Evolutionary conservation across 2,113 vertebrate species (phyloP).

Genomic region (Coptodon bakossiorum): DNA sequence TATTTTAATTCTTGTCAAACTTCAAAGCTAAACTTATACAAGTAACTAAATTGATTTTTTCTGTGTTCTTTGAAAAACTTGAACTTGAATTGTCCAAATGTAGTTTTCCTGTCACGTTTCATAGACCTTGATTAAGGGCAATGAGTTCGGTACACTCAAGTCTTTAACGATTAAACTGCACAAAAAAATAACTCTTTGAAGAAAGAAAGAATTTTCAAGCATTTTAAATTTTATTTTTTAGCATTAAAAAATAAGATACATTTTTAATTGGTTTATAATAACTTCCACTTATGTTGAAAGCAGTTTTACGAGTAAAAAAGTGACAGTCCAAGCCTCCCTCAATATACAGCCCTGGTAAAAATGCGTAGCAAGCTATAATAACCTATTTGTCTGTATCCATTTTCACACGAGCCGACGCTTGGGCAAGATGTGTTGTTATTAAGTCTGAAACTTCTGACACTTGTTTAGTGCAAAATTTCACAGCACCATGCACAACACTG

Average conservation of each 20-base stretch:
- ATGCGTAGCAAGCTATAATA: too few relatives aligned
- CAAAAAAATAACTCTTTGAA: background rate
- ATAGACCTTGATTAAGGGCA: background rate
- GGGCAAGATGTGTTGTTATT: too few relatives aligned
- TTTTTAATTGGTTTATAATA: background rate
- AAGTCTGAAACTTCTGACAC: background rate
- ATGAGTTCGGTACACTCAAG: background rate
- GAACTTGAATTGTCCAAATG: background rate
- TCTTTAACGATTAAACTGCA: background rate
- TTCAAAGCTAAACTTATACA: background rate
- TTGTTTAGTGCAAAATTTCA: background rate
- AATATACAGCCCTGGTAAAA: too few relatives aligned
- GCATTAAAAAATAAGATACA: background rate
- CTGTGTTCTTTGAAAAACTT: background rate
- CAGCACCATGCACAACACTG: accelerated
- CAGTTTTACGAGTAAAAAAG: background rate
- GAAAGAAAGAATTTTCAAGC: background rate
- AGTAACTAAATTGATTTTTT: background rate
- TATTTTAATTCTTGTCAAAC: background rate
- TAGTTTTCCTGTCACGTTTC: background rate
- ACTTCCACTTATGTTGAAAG: background rate
- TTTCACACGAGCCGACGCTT: too few relatives aligned
- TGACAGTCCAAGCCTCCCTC: too few relatives aligned
- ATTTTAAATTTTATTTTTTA: background rate
- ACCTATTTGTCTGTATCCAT: too few relatives aligned